Percentiles rank a stretch among this genome's conserved stretches.
phyloP scores from a whole-genome alignment of 2,113 vertebrate genomes.

The Oreochromis niloticus region DNA sequence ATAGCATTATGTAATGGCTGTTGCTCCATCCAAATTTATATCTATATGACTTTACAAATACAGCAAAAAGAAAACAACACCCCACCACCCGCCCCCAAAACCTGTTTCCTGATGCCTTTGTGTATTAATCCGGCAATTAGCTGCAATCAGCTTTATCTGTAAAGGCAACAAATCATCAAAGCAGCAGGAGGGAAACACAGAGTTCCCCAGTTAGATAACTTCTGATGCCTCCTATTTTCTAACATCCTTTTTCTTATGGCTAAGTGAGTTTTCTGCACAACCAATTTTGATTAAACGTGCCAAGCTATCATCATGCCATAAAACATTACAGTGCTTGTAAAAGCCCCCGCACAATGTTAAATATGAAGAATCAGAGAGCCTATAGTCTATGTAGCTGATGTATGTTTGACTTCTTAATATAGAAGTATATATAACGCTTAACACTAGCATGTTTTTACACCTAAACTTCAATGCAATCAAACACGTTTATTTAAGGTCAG shows the following conservation, averaged over 20 bases:
- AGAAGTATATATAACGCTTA: neutral
- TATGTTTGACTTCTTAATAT: neutral
- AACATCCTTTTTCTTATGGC: neutral
- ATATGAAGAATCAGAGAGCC: neutral
- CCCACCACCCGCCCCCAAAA: neutral
- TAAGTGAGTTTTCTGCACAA: neutral
- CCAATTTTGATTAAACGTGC: neutral
- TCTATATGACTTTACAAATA: neutral
- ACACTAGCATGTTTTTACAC: neutral
- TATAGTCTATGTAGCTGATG: neutral
- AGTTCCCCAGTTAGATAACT: constrained; percentile 1
- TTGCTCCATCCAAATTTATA: neutral
- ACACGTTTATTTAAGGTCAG: neutral
- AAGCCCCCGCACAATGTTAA: fast-evolving
- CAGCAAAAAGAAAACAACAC: neutral
- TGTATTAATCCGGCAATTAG: neutral
- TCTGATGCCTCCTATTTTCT: neutral
- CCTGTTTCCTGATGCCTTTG: constrained; percentile 1
- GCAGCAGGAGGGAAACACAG: neutral
- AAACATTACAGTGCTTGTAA: neutral
- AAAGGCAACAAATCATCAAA: neutral
- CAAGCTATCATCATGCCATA: neutral
- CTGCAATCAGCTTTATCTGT: constrained; percentile 25
- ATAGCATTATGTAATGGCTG: neutral
- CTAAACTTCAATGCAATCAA: neutral